Evolutionary conservation across 2,797 vertebrate genomes (phyloP).

Genomic region (Eospalax fontanierii): DNA sequence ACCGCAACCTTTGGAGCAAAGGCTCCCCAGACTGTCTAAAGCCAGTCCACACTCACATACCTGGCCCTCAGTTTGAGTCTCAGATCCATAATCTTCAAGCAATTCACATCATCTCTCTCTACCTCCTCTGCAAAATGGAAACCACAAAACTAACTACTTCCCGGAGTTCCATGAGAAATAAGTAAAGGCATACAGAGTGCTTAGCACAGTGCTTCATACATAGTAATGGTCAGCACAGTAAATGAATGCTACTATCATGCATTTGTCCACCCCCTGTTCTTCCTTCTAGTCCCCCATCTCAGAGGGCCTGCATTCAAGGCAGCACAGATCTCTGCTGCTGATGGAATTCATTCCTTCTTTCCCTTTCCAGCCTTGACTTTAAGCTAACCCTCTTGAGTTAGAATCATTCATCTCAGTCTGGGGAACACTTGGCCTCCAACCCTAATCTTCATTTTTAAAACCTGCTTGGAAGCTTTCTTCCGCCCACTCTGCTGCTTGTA

Average conservation of each 20-base stretch:
- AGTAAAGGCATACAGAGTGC: background rate
- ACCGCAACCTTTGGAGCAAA: background rate
- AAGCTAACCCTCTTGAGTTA: background rate
- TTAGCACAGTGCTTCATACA: background rate
- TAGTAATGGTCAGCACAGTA: background rate
- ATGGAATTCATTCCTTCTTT: background rate
- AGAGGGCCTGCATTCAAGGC: background rate
- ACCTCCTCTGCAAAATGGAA: conserved; percentile 41
- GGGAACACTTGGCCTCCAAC: background rate
- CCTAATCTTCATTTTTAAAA: conserved; percentile 40
- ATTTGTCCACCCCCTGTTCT: background rate
- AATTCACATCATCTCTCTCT: conserved; percentile 43
- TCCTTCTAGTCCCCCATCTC: conserved; percentile 13
- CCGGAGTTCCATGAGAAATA: conserved; percentile 43
- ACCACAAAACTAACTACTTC: background rate
- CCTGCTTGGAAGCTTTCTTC: background rate
- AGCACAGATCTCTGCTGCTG: background rate
- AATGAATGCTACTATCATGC: background rate
- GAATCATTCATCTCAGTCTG: background rate
- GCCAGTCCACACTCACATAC: background rate
- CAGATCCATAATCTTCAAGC: background rate
- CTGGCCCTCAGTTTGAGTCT: conserved; percentile 26
- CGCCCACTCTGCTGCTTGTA: background rate
- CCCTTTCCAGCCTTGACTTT: conserved; percentile 16
- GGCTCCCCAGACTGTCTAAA: background rate